phyloP scores from a whole-genome alignment of 1,140 invertebrate genomes.

The Zaprionus camerounensis region DNA sequence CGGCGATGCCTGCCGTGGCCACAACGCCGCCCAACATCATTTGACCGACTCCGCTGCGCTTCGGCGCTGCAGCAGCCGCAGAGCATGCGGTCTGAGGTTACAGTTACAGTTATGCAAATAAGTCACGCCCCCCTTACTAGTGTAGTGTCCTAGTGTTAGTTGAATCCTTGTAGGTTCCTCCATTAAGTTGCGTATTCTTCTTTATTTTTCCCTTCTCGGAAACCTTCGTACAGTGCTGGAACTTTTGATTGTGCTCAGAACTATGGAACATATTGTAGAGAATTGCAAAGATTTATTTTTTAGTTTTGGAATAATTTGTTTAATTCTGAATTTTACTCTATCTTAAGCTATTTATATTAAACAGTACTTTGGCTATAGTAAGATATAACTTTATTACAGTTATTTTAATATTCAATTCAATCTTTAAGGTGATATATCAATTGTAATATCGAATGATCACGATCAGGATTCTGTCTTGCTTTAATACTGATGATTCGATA shows the following conservation, averaged over 20 bases:
- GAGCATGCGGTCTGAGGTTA: constrained; percentile 73
- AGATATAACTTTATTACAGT: neutral
- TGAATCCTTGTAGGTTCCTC: constrained; percentile 45
- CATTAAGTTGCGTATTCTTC: constrained; percentile 26
- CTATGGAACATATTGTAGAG: neutral
- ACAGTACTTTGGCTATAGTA: too few relatives aligned
- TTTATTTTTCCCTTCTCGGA: neutral
- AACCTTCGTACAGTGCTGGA: neutral
- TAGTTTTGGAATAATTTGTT: neutral
- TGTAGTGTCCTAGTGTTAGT: constrained; percentile 69
- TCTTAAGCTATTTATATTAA: too few relatives aligned
- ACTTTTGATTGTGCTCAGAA: constrained; percentile 20
- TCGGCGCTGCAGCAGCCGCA: constrained; percentile 70
- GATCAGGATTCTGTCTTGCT: fast-evolving
- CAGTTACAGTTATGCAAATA: constrained; percentile 4
- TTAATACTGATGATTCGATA: too few relatives aligned
- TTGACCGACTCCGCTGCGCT: constrained; percentile 84
- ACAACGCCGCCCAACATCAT: constrained; percentile 78
- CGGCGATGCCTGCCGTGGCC: constrained; percentile 33
- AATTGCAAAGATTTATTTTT: neutral
- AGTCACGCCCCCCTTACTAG: constrained; percentile 30
- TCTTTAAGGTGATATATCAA: too few relatives aligned
- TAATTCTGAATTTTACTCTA: neutral
- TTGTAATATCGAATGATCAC: too few relatives aligned
- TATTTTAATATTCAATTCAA: neutral